Evolutionary conservation across 2,888 invertebrate species (phyloP).

Genomic region (Leptopilina syphax): DNA sequence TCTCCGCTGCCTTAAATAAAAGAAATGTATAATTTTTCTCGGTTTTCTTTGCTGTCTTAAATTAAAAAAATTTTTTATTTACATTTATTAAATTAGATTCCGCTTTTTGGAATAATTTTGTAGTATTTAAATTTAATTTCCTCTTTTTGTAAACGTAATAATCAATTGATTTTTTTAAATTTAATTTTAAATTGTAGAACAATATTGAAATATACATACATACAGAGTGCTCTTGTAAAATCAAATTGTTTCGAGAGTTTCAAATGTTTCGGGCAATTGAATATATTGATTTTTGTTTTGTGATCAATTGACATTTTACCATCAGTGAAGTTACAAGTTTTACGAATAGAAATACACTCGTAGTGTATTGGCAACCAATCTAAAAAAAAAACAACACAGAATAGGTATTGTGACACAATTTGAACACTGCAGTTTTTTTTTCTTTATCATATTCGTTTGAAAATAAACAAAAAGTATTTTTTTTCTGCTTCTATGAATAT

Average conservation of each 20-base stretch:
- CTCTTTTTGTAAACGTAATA: no score
- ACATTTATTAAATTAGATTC: no score
- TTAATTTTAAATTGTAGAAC: no score
- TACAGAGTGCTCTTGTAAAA: no score
- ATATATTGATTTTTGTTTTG: conserved; percentile 4
- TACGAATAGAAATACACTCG: background rate
- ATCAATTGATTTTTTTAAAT: no score
- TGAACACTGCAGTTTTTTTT: background rate
- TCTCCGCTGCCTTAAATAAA: no score
- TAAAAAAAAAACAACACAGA: conserved; percentile 17
- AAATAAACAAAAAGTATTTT: background rate
- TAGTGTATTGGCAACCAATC: conserved; percentile 4
- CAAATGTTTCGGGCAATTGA: background rate
- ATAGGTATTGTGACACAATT: conserved; percentile 2
- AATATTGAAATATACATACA: no score
- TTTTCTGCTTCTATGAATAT: background rate
- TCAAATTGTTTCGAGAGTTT: background rate
- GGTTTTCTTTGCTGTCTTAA: no score
- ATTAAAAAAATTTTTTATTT: no score
- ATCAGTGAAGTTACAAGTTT: conserved; percentile 8
- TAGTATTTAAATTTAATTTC: no score
- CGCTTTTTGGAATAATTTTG: no score
- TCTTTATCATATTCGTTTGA: background rate
- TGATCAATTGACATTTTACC: conserved; percentile 10
- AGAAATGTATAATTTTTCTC: no score